Evolutionary conservation across 35 echinoderm and acorn worm genomes (phyloP).

Genomic region (Heliocidaris erythrogramma): DNA sequence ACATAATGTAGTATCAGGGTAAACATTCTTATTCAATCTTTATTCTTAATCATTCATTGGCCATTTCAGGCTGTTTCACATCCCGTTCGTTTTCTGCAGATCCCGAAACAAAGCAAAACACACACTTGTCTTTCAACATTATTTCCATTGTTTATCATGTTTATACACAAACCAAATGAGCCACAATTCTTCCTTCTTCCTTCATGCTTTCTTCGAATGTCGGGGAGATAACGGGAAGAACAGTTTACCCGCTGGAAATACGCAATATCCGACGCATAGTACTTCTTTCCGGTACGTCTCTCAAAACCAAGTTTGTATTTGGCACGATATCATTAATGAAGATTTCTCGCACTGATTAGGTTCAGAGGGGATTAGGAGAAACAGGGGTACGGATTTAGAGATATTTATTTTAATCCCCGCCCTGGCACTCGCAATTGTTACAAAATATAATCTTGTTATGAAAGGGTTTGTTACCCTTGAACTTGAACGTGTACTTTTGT

Average conservation of each 20-base stretch:
- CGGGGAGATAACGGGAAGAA: slow-evolving; percentile 22
- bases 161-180: neutral
- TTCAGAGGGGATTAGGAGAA: neutral
- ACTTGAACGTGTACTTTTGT: neutral
- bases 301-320: neutral
- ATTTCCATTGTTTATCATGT: neutral
- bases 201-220: neutral
- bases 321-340: neutral
- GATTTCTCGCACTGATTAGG: neutral
- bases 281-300: neutral
- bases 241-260: neutral
- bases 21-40: too few relatives aligned
- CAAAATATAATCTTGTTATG: too few relatives aligned
- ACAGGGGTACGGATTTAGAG: neutral
- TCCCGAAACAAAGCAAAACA: neutral
- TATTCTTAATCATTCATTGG: too few relatives aligned
- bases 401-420: neutral
- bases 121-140: neutral
- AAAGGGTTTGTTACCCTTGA: neutral
- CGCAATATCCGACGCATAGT: slow-evolving; percentile 16
- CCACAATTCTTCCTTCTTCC: neutral
- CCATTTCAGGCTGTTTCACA: too few relatives aligned
- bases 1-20: too few relatives aligned
- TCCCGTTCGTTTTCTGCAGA: neutral
- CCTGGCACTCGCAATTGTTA: neutral